Percentiles rank a stretch among this genome's conserved stretches.
These are phyloP conservation scores for Catharus minimus DNA, from an alignment of 2,113 vertebrate species.

Conservation along the genomic window DNA sequence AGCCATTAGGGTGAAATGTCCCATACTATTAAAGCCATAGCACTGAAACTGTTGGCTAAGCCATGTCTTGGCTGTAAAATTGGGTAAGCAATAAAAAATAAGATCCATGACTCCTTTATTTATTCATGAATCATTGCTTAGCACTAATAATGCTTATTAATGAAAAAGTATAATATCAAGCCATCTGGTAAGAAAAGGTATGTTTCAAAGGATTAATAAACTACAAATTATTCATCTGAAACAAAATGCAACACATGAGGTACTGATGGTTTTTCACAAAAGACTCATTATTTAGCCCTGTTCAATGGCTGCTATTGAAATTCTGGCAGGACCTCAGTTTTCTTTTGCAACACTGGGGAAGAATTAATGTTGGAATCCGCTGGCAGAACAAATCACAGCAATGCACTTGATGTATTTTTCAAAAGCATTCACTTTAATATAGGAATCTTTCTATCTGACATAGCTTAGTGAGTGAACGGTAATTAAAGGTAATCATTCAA, in stretches of 20 bases:
- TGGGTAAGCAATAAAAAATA: background rate
- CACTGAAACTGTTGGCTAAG: background rate
- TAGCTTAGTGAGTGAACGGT: constrained; percentile 12
- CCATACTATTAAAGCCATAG: background rate
- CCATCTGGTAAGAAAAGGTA: background rate
- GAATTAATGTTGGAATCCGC: constrained; percentile 55
- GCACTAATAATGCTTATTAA: background rate
- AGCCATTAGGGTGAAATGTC: background rate
- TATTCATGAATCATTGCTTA: background rate
- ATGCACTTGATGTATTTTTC: constrained; percentile 60
- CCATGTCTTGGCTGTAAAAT: background rate
- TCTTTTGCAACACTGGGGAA: background rate
- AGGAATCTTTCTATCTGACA: constrained; percentile 42
- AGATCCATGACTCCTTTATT: background rate
- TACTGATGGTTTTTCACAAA: background rate
- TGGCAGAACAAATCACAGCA: constrained; percentile 46
- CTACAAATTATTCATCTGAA: background rate
- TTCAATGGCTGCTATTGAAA: constrained; percentile 34
- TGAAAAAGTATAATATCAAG: background rate
- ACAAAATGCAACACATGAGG: constrained; percentile 7
- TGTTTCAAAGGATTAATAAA: background rate
- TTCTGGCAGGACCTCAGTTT: constrained; percentile 19
- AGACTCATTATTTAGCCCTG: constrained; percentile 11
- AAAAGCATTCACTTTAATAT: constrained; percentile 53
- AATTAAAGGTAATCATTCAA: constrained; percentile 61